Evolutionary conservation across 1,140 invertebrate genomes (phyloP).

Genomic region (Saccostrea glomerata): DNA sequence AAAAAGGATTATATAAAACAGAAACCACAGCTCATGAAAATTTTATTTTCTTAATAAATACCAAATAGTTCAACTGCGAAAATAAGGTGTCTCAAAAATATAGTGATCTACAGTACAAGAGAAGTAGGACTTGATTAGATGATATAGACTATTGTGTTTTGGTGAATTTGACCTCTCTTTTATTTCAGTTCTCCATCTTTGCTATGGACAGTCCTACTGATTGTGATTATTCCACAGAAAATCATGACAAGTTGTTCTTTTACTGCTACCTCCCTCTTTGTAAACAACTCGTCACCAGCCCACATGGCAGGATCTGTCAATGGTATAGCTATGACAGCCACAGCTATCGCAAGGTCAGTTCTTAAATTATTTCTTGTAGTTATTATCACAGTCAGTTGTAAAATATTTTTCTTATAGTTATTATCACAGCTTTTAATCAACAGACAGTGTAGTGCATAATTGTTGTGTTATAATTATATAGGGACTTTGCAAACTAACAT

Average conservation of each 20-base stretch:
- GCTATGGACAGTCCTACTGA: slow-evolving; percentile 67
- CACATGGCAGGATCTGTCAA: slow-evolving; percentile 70
- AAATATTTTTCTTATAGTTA: not conserved
- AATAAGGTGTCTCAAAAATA: no score
- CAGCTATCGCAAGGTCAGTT: slow-evolving; percentile 69
- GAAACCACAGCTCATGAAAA: no score
- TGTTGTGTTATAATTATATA: no score
- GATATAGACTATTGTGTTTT: no score
- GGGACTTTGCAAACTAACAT: no score
- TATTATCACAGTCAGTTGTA: not conserved
- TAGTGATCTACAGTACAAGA: no score
- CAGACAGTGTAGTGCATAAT: no score
- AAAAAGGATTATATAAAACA: no score
- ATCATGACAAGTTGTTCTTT: slow-evolving; percentile 70
- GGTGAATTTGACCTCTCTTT: not conserved
- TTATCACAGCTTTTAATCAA: no score
- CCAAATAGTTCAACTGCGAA: no score
- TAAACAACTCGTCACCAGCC: slow-evolving; percentile 72
- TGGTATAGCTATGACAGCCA: slow-evolving; percentile 73
- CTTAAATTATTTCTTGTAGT: not conserved
- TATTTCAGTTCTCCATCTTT: slow-evolving; percentile 13
- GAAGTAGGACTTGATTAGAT: no score
- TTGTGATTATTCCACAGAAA: slow-evolving; percentile 63
- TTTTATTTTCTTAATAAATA: no score
- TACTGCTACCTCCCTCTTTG: slow-evolving; percentile 69